These are phyloP conservation scores for Lydus trimaculatus DNA, from an alignment of 2,888 invertebrate species.

Conservation along the genomic window DNA sequence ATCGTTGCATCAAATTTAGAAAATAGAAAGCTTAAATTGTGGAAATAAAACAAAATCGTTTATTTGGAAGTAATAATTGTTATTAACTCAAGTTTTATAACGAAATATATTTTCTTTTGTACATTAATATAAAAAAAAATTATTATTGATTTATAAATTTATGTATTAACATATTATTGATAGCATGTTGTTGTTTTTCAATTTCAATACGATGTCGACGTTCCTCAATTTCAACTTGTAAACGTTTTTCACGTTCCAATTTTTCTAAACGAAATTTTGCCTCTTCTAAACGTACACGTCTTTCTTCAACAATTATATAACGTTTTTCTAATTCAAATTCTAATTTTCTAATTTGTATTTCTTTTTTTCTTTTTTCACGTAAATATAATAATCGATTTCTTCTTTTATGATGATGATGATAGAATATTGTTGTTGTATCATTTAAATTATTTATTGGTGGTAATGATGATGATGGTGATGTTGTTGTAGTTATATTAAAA, in stretches of 20 bases:
- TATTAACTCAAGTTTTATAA: too few species aligned
- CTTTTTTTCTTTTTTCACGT: neutral
- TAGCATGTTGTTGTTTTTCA: conserved; percentile 6
- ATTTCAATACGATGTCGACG: neutral
- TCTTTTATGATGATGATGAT: neutral
- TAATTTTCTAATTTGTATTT: neutral
- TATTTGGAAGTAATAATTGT: too few species aligned
- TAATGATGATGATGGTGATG: neutral
- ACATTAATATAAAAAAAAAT: neutral
- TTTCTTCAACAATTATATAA: neutral
- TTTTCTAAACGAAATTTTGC: neutral
- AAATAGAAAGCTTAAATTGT: too few species aligned
- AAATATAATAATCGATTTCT: neutral
- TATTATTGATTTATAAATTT: conserved; percentile 2
- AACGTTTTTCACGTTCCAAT: conserved; percentile 1
- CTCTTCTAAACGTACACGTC: neutral
- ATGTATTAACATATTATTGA: conserved; percentile 4
- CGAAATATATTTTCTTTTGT: neutral
- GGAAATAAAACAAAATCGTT: too few species aligned
- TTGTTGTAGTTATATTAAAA: neutral
- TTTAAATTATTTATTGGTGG: neutral
- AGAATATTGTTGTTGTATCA: neutral
- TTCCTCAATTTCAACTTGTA: neutral
- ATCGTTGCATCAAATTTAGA: too few species aligned
- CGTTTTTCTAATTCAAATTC: neutral